Conservation (phyloP, 2,113 vertebrate species). For the Donacobius atricapilla region DNA sequence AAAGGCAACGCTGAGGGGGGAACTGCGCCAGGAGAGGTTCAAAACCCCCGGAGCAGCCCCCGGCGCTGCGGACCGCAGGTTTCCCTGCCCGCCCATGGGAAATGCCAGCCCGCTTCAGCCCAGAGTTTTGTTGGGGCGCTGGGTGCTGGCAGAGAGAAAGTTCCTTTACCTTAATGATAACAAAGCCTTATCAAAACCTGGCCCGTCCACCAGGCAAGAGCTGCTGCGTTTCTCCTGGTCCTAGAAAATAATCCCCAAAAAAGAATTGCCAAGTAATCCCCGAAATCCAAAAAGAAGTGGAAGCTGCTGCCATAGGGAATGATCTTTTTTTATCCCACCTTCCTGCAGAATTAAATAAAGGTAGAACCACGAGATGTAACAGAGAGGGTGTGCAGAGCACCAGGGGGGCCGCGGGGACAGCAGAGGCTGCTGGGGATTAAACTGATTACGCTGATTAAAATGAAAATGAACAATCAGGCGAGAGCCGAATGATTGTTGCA, state of each 20-base stretch:
- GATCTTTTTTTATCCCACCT: not conserved
- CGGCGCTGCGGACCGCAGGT: not conserved
- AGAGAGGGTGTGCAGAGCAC: not conserved
- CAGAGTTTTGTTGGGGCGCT: not conserved
- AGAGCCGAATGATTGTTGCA: not conserved
- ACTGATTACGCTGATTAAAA: not conserved
- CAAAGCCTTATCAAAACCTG: not conserved
- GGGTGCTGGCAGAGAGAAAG: not conserved
- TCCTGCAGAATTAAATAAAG: not conserved
- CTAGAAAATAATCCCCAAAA: not conserved
- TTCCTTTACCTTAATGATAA: not conserved
- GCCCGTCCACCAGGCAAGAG: not conserved
- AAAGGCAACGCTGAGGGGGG: not conserved
- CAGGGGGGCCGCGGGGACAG: fast-evolving
- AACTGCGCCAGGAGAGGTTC: not conserved
- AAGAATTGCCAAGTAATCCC: not conserved
- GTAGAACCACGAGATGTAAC: not conserved
- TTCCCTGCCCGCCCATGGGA: not conserved
- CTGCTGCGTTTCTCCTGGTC: not conserved
- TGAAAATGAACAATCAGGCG: not conserved
- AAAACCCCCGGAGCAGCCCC: not conserved
- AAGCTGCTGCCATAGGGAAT: not conserved
- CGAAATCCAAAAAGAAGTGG: not conserved
- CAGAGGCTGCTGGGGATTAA: not conserved
- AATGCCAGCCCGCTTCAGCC: not conserved